Base-by-base conservation (phyloP, 2,888 invertebrate genomes). In the Laothoe populi region DNA sequence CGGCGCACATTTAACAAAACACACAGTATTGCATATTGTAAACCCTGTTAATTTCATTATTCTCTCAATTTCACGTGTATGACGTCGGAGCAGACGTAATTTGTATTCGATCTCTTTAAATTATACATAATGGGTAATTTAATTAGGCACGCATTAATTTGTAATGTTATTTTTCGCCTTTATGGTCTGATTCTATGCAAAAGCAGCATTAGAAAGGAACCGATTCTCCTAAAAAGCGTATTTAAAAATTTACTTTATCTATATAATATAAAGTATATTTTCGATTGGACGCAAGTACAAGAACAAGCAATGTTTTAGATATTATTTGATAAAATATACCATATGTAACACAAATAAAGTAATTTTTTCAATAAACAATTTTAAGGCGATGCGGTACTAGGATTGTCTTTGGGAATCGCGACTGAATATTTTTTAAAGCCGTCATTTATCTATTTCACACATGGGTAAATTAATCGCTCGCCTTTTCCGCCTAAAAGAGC, bases 1-100 rank as follows among this genome's bases (percentile, higher is more conserved):
- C 35, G 19, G 4, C 31, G 35, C 31, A 53, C 31, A 31, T 35
- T 19, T 26, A 49, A 49, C 26, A 31, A 7, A 35, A 13, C 35
- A 53, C 53, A 35, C 16, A 11, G 35, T 53, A 53, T 53, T 53
- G 53, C 53, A 35, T 53, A 53, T 53, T 59, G 26, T 59, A 59
- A 31, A 59, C 45, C 59, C 59, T 59, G 59, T 59, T 59, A 45
- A 59, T 31, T 59, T 46, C 59, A 59, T 46, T 46, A 11, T 59
- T 44, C 45, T 24, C 31, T 59, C 42, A 24, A 13, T 44, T 24
- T 44, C 11, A 45, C 16, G 59, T 11, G 26, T 21, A 13, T 21
- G 19, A 23, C 24, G 46, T 46, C 35, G 19, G 53, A 53, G 53
- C 53, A 53, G 53, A 53, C 19, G 53, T 4, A 19, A 35, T 35